A percentile compares a stretch with the other conserved stretches of the same genome.
phyloP scores from a whole-genome alignment of 2,113 vertebrate species.

The Clarias magur region DNA sequence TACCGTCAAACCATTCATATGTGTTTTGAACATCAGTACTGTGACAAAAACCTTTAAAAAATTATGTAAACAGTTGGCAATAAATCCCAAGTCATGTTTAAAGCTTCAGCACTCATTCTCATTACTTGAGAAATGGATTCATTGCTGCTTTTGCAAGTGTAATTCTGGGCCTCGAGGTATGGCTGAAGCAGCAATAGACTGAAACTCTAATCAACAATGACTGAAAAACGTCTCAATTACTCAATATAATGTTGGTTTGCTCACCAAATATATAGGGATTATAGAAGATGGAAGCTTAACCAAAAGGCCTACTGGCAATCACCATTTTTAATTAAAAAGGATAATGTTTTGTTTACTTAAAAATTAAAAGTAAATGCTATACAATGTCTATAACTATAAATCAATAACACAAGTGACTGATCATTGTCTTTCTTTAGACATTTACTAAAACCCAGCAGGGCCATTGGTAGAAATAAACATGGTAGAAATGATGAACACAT shows the following conservation, averaged over 20 bases:
- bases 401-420: not conserved
- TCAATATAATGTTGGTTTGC: not conserved
- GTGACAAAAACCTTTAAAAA: not conserved
- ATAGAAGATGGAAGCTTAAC: not conserved
- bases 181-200: not conserved
- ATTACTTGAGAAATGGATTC: not conserved
- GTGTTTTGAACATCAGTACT: not conserved
- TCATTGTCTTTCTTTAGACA: not conserved
- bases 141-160: not conserved
- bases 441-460: not conserved
- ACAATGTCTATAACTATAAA: not conserved
- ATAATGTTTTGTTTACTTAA: not conserved
- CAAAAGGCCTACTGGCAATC: not conserved
- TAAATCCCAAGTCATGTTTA: not conserved
- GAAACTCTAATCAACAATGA: constrained; percentile 9
- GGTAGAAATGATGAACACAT: not conserved
- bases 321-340: not conserved
- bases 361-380: not conserved
- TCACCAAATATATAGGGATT: not conserved
- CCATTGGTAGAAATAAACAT: not conserved
- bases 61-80: not conserved
- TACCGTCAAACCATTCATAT: not conserved
- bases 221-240: not conserved
- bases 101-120: not conserved
- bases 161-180: not conserved